Conservation (phyloP, 2,888 invertebrate species). For the Agelastica alni region DNA sequence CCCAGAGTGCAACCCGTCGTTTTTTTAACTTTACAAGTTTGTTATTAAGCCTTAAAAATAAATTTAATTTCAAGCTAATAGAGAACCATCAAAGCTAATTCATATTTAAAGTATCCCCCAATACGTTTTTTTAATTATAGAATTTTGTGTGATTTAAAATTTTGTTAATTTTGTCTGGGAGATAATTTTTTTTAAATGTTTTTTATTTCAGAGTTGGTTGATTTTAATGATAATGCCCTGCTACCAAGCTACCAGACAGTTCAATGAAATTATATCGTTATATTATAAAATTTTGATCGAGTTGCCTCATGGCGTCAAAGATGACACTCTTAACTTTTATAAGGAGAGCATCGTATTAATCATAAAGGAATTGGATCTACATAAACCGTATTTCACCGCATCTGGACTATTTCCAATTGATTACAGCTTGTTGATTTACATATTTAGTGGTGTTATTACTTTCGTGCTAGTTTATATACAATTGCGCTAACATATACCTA, state of each 20-base stretch:
- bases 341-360: slow-evolving; percentile 17
- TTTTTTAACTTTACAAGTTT: too few species aligned
- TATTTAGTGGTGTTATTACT: slow-evolving; percentile 25
- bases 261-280: slow-evolving; percentile 13
- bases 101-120: too few species aligned
- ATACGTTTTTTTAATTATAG: too few species aligned
- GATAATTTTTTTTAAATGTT: too few species aligned
- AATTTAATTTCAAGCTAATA: too few species aligned
- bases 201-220: slow-evolving; percentile 13
- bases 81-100: too few species aligned
- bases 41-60: too few species aligned
- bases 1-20: too few species aligned
- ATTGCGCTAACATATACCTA: too few species aligned
- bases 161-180: too few species aligned
- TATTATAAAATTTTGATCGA: slow-evolving; percentile 24
- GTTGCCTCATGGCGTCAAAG: slow-evolving; percentile 19
- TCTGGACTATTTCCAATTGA: slow-evolving; percentile 27
- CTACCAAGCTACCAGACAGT: slow-evolving; percentile 5
- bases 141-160: too few species aligned
- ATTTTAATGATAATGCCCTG: slow-evolving; percentile 23
- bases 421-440: slow-evolving; percentile 22
- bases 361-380: slow-evolving; percentile 18
- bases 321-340: slow-evolving; percentile 10
- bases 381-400: slow-evolving; percentile 30
- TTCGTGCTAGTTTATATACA: slow-evolving; percentile 28